A percentile compares a stretch with the other conserved stretches of the same genome.
Evolutionary conservation across 1,140 invertebrate genomes (phyloP).

Genomic region (Tenebrio molitor): DNA sequence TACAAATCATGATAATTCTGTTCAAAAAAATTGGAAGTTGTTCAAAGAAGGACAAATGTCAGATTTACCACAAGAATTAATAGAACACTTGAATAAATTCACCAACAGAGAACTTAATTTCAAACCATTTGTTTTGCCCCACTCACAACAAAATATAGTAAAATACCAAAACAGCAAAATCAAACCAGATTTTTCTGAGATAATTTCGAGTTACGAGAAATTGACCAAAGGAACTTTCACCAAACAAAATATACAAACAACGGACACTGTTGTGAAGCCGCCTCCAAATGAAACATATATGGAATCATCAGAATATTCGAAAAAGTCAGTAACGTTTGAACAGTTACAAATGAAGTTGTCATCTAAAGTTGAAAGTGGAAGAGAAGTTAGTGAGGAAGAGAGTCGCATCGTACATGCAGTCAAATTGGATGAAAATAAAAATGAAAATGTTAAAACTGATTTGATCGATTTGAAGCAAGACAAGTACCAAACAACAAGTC

Average conservation of each 20-base stretch:
- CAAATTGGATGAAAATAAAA: constrained; percentile 25
- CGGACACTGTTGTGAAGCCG: too few species aligned
- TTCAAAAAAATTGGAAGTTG: constrained; percentile 77
- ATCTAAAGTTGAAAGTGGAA: constrained; percentile 56
- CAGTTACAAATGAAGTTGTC: constrained; percentile 60
- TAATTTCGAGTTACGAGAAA: constrained; percentile 65
- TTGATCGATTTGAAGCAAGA: constrained; percentile 35
- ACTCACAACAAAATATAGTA: constrained; percentile 1
- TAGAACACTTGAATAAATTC: constrained; percentile 77
- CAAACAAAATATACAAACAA: too few species aligned
- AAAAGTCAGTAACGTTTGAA: constrained; percentile 62
- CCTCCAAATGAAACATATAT: neutral
- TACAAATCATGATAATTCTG: constrained; percentile 74
- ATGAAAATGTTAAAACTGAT: constrained; percentile 22
- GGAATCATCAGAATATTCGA: neutral
- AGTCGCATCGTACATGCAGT: constrained; percentile 40
- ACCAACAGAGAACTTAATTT: constrained; percentile 67
- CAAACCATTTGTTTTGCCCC: constrained; percentile 43
- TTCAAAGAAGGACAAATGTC: constrained; percentile 70
- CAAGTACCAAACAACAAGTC: constrained; percentile 7
- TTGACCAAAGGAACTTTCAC: constrained; percentile 57
- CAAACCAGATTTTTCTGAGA: constrained; percentile 65
- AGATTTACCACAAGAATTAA: constrained; percentile 68
- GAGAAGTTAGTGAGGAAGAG: constrained; percentile 45
- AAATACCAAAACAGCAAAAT: neutral